Percentiles rank a stretch among this genome's conserved stretches.
Evolutionary conservation across 2,113 vertebrate genomes (phyloP).

Genomic region (Psophia crepitans): DNA sequence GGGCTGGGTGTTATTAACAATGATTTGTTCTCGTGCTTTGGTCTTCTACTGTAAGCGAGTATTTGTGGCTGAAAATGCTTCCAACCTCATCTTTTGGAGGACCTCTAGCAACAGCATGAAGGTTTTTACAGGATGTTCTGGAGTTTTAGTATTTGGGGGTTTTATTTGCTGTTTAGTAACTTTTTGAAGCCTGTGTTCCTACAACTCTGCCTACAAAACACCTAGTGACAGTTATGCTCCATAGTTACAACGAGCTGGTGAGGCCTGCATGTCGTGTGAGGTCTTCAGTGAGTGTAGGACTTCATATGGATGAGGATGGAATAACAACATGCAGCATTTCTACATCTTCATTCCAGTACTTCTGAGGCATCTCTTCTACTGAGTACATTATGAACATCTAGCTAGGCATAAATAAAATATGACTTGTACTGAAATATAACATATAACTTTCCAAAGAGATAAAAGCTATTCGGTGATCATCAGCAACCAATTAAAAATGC

Average conservation of each 20-base stretch:
- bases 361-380: background rate
- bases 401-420: slow-evolving; percentile 43
- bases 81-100: background rate
- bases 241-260: background rate
- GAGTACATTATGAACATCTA: background rate
- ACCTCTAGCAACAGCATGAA: background rate
- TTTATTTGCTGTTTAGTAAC: background rate
- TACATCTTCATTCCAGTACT: background rate
- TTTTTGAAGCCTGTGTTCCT: background rate
- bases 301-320: background rate
- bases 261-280: background rate
- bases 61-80: background rate
- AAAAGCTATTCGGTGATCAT: slow-evolving; percentile 22
- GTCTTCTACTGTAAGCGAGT: background rate
- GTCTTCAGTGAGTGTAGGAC: background rate
- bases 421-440: background rate
- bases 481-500: slow-evolving; percentile 40
- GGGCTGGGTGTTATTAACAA: background rate
- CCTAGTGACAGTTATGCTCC: background rate
- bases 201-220: background rate
- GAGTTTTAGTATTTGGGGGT: background rate
- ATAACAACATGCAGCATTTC: background rate
- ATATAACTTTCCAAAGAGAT: background rate
- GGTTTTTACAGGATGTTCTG: background rate
- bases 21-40: background rate